Conservation (phyloP, 2,113 vertebrate species). For the Catagonus wagneri region DNA sequence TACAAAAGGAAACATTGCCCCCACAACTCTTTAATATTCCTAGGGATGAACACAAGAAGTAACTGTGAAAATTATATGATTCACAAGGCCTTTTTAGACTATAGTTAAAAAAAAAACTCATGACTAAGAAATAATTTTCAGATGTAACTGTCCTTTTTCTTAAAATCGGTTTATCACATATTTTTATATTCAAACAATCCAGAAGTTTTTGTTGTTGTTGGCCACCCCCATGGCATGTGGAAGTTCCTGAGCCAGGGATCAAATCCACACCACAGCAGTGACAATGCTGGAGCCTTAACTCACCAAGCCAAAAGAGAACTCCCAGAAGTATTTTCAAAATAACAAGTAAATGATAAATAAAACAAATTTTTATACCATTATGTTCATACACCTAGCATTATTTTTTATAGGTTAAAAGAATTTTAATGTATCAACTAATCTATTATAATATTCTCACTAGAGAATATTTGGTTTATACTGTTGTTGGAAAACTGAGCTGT, state of each 20-base stretch:
- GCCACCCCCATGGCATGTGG: too few species aligned
- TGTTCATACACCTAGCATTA: not conserved
- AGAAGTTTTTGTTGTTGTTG: not conserved
- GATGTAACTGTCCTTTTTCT: not conserved
- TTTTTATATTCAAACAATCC: slow-evolving; percentile 37
- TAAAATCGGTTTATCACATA: not conserved
- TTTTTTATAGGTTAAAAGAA: slow-evolving; percentile 40
- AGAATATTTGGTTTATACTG: not conserved
- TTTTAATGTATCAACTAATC: slow-evolving; percentile 9
- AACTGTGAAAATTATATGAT: slow-evolving; percentile 23
- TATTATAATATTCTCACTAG: not conserved
- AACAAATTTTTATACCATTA: not conserved
- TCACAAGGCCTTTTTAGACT: not conserved
- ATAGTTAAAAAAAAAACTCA: not conserved
- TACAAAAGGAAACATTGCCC: not conserved
- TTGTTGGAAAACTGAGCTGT: not conserved
- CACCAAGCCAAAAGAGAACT: too few species aligned
- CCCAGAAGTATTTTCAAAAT: not conserved
- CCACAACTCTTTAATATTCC: not conserved
- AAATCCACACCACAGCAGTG: too few species aligned
- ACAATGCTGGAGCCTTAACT: too few species aligned
- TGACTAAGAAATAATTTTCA: not conserved
- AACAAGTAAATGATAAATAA: not conserved
- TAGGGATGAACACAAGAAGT: not conserved
- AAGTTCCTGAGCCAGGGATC: too few species aligned